Percentiles rank a stretch among this genome's conserved stretches.
Conservation (phyloP, 2,888 invertebrate genomes). For the Hemithea aestivaria region DNA sequence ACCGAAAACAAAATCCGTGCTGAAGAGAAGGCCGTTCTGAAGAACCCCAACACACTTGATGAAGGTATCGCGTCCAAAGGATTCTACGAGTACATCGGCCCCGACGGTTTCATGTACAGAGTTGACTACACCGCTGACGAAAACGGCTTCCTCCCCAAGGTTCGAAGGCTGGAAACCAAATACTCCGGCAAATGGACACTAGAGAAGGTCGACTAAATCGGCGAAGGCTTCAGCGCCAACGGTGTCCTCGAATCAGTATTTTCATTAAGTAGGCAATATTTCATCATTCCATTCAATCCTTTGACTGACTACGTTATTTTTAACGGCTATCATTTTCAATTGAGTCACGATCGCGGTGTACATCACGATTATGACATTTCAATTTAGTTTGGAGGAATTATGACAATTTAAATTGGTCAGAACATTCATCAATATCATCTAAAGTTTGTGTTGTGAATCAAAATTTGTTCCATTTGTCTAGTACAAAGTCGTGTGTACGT, state of each 20-base stretch:
- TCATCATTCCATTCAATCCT: constrained; percentile 21
- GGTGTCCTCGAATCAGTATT: constrained; percentile 64
- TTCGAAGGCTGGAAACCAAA: constrained; percentile 67
- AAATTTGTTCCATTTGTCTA: constrained; percentile 33
- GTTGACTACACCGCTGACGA: constrained; percentile 76
- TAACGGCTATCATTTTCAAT: constrained; percentile 35
- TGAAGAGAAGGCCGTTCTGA: constrained; percentile 71
- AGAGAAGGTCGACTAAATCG: constrained; percentile 61
- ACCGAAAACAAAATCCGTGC: constrained; percentile 77
- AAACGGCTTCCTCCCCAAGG: constrained; percentile 70
- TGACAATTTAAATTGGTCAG: constrained; percentile 24
- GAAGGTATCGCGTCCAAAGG: constrained; percentile 73
- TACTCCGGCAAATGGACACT: constrained; percentile 73
- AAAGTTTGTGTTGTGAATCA: constrained; percentile 26
- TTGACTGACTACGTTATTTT: constrained; percentile 42
- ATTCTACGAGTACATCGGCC: constrained; percentile 76
- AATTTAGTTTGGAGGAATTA: constrained; percentile 35
- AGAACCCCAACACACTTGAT: constrained; percentile 69
- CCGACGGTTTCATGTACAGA: constrained; percentile 74
- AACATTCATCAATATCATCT: constrained; percentile 31
- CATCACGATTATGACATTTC: constrained; percentile 61
- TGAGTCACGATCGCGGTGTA: constrained; percentile 42
- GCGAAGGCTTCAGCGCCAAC: constrained; percentile 20
- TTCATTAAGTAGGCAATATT: constrained; percentile 49
- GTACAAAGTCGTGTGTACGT: constrained; percentile 44